Evolutionary conservation across 2,113 vertebrate species (phyloP).

Genomic region (Perca fluviatilis): DNA sequence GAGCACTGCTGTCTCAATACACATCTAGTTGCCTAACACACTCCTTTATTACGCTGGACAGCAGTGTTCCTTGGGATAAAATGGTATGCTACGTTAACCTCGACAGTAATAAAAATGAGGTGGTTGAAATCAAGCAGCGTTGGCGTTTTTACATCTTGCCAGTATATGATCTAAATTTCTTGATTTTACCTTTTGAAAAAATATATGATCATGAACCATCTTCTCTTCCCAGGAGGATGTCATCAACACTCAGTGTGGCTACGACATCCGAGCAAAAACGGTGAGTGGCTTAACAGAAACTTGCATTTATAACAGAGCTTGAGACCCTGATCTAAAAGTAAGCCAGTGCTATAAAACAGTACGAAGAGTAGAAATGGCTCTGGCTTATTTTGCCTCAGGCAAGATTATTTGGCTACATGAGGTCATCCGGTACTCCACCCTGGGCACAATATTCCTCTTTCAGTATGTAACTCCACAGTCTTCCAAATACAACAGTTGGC

Average conservation of each 20-base stretch:
- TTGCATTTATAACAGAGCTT: not conserved
- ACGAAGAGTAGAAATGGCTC: conserved; percentile 1
- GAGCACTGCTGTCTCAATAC: too few species aligned
- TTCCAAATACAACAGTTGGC: conserved; percentile 66
- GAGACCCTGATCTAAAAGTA: conserved; percentile 8
- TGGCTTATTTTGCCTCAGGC: conserved; percentile 17
- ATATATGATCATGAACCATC: not conserved
- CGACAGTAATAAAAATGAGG: not conserved
- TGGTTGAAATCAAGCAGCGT: not conserved
- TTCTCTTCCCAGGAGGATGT: conserved; percentile 92
- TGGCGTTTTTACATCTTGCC: not conserved
- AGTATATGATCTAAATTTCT: not conserved
- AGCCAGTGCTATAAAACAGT: not conserved
- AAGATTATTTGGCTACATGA: conserved; percentile 50
- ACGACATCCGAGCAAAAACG: conserved; percentile 95
- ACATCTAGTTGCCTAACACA: too few species aligned
- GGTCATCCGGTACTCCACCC: conserved; percentile 66
- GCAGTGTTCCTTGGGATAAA: not conserved
- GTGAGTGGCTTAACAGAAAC: conserved; percentile 84
- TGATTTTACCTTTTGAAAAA: not conserved
- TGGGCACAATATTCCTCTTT: conserved; percentile 59
- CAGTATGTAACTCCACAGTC: conserved; percentile 34
- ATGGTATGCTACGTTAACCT: not conserved
- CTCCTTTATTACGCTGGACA: not conserved
- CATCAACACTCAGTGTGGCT: conserved; percentile 99